Conservation (phyloP, 2,888 invertebrate genomes). For the Endomychus coccineus region DNA sequence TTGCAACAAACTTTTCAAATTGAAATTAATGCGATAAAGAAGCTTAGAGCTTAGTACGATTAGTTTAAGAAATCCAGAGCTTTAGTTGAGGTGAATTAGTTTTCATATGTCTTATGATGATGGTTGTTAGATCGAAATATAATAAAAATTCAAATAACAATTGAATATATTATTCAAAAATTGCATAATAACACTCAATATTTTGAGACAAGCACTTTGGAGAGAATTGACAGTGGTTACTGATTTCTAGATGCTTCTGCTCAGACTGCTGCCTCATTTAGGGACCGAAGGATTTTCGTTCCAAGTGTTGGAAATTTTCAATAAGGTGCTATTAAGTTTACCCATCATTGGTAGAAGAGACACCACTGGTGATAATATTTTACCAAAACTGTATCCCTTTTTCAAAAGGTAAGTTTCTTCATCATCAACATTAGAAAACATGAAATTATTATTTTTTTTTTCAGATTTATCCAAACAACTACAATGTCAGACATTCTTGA, state of each 20-base stretch:
- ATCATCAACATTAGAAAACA: not conserved
- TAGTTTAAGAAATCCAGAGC: no score
- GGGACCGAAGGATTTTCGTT: constrained; percentile 43
- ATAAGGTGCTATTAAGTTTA: constrained; percentile 51
- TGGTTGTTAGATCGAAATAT: no score
- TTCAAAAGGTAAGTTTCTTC: constrained; percentile 49
- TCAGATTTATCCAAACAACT: constrained; percentile 36
- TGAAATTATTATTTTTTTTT: constrained; percentile 18
- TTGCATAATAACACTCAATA: constrained; percentile 2
- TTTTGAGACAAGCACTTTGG: not conserved
- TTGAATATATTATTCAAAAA: no score
- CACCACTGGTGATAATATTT: constrained; percentile 45
- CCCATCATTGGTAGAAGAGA: constrained; percentile 53
- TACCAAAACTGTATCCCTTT: constrained; percentile 51
- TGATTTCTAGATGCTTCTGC: constrained; percentile 53
- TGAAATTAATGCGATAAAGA: no score
- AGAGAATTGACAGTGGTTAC: no score
- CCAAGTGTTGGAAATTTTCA: constrained; percentile 54
- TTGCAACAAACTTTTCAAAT: no score
- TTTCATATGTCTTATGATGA: no score
- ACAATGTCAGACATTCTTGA: constrained; percentile 39
- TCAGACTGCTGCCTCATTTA: constrained; percentile 58
- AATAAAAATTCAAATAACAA: no score
- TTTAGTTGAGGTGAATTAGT: no score
- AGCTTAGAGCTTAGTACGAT: no score